phyloP scores from a whole-genome alignment of 2,888 invertebrate genomes.

The Digitonthophagus gazella region DNA sequence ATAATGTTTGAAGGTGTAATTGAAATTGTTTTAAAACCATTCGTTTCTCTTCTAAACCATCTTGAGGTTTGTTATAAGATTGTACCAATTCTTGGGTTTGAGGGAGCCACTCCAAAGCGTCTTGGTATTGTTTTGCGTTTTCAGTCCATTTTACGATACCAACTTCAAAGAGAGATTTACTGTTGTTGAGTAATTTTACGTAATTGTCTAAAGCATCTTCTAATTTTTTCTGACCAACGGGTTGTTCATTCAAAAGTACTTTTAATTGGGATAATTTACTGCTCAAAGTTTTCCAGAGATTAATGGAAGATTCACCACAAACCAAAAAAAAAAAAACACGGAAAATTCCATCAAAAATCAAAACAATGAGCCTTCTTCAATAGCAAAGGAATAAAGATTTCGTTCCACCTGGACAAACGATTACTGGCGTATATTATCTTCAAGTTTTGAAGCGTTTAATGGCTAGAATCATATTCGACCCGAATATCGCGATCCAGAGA shows the following conservation, averaged over 20 bases:
- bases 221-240: constrained; percentile 79
- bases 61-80: constrained; percentile 85
- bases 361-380: too few species aligned
- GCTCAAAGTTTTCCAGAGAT: constrained; percentile 78
- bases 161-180: constrained; percentile 78
- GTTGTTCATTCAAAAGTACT: constrained; percentile 78
- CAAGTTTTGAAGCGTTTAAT: too few species aligned
- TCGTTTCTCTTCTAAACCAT: constrained; percentile 86
- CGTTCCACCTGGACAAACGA: too few species aligned
- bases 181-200: constrained; percentile 74
- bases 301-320: too few species aligned
- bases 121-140: constrained; percentile 88
- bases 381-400: too few species aligned
- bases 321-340: too few species aligned
- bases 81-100: constrained; percentile 88
- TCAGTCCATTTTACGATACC: constrained; percentile 94
- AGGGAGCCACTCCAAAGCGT: constrained; percentile 85
- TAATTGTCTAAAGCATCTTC: constrained; percentile 77
- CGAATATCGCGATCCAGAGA: too few species aligned
- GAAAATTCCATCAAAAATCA: too few species aligned
- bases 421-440: too few species aligned
- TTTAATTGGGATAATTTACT: constrained; percentile 84
- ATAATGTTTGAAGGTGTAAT: constrained; percentile 80
- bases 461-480: too few species aligned
- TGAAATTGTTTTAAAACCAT: constrained; percentile 89